Evolutionary conservation across 2,888 invertebrate genomes (phyloP), one percentile per base, ranked within the genome.

Genomic region (Parnassius mnemosyne): DNA sequence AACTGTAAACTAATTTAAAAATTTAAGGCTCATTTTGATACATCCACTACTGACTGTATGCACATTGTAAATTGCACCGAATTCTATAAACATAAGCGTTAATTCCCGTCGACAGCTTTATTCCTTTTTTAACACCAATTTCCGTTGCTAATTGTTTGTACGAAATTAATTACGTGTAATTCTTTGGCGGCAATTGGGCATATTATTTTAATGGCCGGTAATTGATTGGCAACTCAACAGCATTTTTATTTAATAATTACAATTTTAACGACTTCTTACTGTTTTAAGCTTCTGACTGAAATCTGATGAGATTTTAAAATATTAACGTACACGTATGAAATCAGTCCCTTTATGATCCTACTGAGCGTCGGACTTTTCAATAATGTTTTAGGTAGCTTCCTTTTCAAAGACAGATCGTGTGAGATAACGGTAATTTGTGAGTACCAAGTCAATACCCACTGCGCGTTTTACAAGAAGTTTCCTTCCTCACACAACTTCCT

Each of bases 141-240:
- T 53, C 60, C 51, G 12, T 41, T 34, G 42, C 41, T 61, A 59
- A 66, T 61, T 64, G 61, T 47, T 53, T 56, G 61, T 43, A 61
- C 53, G 53, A 49, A 57, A 61, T 59, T 53, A 63, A 66, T 63
- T 64, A 64, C 16, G 12, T 12, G 56, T 52, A 46, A 61, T 53
- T 53, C 53, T 20, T 25, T 51, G 46, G 46, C 34, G 52, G 61
- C 56, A 9, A 56, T 61, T 41, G 47, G 47, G 51, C 56, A 51
- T 34, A 42, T 52, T 52, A 52, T 47, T 56, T 56, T 61, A 60
- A 60, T 60, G 43, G 55, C 42, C 52, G 16, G 41, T 61, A 55
- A 61, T 61, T 61, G 51, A 61, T 52, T 44, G 50, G 44, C 16
- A 25, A 3, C 47, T 12, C 12, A 49, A 49, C 49, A 49, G 49